phyloP scores from a whole-genome alignment of 2,888 invertebrate species.

The Heteromyza rotundicornis region DNA sequence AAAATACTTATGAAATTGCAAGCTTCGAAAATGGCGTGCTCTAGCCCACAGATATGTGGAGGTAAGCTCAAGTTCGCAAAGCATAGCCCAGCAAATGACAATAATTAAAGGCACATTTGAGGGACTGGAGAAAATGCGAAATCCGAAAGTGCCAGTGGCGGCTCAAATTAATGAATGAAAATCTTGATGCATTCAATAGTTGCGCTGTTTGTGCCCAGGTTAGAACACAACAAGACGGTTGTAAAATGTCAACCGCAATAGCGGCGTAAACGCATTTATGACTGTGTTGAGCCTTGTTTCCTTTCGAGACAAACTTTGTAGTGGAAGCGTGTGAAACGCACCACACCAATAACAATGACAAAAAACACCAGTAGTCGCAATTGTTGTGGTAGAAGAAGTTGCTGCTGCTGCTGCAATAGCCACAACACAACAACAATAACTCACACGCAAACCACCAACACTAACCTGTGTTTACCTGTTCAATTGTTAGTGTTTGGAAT shows the following conservation, averaged over 20 bases:
- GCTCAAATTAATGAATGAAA: not conserved
- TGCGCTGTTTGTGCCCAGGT: too few species aligned
- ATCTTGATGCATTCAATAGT: not conserved
- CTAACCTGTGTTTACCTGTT: constrained; percentile 26
- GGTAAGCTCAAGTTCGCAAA: too few species aligned
- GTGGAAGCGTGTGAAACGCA: constrained; percentile 46
- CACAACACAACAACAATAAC: constrained; percentile 8
- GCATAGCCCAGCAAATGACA: too few species aligned
- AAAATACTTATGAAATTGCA: too few species aligned
- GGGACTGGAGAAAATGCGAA: not conserved
- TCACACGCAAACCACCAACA: constrained; percentile 20
- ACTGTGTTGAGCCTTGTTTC: not conserved
- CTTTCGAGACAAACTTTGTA: not conserved
- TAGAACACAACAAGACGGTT: not conserved
- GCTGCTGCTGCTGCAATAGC: constrained; percentile 8
- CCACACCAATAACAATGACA: constrained; percentile 33
- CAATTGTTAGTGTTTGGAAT: not conserved
- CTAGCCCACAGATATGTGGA: too few species aligned
- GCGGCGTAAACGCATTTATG: not conserved
- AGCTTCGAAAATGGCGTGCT: too few species aligned
- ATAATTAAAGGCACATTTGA: constrained; percentile 7
- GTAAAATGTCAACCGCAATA: not conserved
- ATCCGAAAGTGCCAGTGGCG: not conserved
- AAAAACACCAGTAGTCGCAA: constrained; percentile 46
- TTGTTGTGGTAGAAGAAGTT: too few species aligned